phyloP scores from a whole-genome alignment of 2,797 vertebrate species.

The Sarcoramphus papa region DNA sequence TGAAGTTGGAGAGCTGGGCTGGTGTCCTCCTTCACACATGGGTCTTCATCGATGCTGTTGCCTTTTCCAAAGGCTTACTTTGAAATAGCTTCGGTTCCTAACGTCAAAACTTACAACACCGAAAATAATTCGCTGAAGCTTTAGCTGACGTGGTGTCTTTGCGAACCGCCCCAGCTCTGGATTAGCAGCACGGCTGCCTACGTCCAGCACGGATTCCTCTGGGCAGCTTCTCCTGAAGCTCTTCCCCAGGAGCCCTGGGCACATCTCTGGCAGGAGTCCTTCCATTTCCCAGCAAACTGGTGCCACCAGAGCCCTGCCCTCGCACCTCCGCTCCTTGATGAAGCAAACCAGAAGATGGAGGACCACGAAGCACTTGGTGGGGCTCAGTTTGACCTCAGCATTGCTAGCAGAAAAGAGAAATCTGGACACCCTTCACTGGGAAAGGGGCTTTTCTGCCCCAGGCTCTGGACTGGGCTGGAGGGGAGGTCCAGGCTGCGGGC shows the following conservation, averaged over 20 bases:
- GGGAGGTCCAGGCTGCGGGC: not conserved
- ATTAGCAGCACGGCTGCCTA: not conserved
- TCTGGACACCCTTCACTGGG: too few species aligned
- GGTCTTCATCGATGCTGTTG: not conserved
- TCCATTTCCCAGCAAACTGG: not conserved
- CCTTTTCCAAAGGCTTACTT: not conserved
- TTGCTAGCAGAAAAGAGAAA: not conserved
- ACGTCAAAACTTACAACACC: rapidly evolving
- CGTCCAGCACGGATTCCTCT: not conserved
- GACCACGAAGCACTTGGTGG: not conserved
- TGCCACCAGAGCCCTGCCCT: not conserved
- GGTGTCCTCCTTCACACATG: not conserved
- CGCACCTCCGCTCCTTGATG: not conserved
- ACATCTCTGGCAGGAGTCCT: not conserved
- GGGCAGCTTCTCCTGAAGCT: not conserved
- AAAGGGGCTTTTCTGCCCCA: too few species aligned
- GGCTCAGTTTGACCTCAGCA: not conserved
- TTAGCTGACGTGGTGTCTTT: not conserved
- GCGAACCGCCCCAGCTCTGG: not conserved
- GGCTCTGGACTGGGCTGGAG: not conserved
- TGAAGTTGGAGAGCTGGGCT: not conserved
- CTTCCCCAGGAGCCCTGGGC: not conserved
- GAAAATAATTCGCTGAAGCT: not conserved
- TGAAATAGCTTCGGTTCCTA: not conserved
- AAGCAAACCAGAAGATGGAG: not conserved